Conservation (phyloP, 2,113 vertebrate species). For the Pomatorhinus ruficollis region DNA sequence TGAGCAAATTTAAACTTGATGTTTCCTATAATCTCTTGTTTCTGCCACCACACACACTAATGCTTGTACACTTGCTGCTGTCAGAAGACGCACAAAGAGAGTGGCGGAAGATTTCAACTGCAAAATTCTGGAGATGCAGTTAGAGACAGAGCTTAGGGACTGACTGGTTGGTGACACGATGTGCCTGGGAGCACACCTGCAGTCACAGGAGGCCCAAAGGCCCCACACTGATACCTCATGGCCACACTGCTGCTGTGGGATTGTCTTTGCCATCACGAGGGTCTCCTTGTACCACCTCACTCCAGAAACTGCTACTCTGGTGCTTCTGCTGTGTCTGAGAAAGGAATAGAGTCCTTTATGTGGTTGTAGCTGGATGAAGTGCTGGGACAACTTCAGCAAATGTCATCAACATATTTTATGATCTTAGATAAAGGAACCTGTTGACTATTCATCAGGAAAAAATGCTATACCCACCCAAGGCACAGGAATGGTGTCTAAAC, state of each 20-base stretch:
- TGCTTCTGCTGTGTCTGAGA: neutral
- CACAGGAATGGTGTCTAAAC: neutral
- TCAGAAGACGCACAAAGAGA: neutral
- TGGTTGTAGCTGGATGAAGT: neutral
- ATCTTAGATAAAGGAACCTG: neutral
- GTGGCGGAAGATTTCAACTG: neutral
- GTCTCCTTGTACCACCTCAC: accelerated
- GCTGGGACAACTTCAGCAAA: neutral
- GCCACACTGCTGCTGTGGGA: neutral
- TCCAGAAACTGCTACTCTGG: neutral
- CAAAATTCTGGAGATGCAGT: neutral
- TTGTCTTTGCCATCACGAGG: neutral
- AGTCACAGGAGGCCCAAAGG: neutral
- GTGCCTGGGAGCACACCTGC: neutral
- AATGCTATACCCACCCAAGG: neutral
- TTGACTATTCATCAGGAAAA: neutral
- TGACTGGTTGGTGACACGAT: neutral
- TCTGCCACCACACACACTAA: neutral
- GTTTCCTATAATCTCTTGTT: neutral
- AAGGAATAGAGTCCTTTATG: neutral
- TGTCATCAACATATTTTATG: neutral
- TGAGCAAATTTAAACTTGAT: neutral
- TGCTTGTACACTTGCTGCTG: neutral
- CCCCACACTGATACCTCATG: neutral
- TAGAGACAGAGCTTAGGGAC: neutral